These are phyloP conservation scores for Porphyrio hochstetteri DNA, from an alignment of 2,113 vertebrate species.

Conservation along the genomic window DNA sequence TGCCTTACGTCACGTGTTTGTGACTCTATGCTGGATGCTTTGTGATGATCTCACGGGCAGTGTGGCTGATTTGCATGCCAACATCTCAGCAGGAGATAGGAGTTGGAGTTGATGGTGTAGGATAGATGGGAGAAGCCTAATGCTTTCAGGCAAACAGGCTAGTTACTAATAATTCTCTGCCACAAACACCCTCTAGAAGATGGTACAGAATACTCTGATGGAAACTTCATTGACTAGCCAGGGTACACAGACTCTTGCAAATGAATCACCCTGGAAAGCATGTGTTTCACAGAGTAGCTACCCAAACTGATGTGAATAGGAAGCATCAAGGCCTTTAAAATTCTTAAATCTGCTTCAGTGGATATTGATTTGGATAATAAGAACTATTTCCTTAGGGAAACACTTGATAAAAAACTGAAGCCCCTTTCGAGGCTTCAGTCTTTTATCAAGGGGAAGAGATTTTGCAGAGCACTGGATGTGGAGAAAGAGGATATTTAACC, in stretches of 20 bases:
- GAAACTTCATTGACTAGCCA: neutral
- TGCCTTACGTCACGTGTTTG: neutral
- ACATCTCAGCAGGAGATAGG: neutral
- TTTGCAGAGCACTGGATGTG: neutral
- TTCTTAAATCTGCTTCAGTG: constrained; percentile 37
- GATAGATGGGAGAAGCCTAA: neutral
- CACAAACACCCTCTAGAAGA: neutral
- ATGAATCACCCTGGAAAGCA: neutral
- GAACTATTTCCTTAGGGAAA: constrained; percentile 13
- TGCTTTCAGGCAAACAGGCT: neutral
- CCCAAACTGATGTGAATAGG: neutral
- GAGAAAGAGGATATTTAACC: constrained; percentile 12
- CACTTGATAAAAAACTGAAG: neutral
- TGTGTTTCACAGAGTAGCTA: neutral
- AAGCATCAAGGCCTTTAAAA: neutral
- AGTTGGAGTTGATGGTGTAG: neutral
- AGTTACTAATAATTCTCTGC: neutral
- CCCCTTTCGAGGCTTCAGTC: no score
- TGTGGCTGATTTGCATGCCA: neutral
- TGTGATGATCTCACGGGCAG: neutral
- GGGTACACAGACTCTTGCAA: neutral
- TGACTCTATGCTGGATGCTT: neutral
- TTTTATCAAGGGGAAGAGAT: neutral
- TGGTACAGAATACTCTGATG: neutral
- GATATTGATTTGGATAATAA: constrained; percentile 40